Evolutionary conservation across 2,113 vertebrate species (phyloP).

Genomic region (Falcunculus frontatus): DNA sequence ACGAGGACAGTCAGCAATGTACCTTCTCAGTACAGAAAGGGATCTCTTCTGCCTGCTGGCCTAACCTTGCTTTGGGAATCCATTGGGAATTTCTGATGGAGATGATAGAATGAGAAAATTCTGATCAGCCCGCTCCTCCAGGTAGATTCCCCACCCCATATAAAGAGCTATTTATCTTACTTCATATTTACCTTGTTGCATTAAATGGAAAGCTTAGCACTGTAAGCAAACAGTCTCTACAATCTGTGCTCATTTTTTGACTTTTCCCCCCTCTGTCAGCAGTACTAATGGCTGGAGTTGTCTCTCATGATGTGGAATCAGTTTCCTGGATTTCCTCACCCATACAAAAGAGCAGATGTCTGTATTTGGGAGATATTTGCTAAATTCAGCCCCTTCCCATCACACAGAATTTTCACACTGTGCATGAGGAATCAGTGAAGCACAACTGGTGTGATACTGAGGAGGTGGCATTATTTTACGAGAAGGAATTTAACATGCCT

Average conservation of each 20-base stretch:
- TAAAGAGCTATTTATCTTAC: neutral
- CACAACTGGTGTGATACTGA: neutral
- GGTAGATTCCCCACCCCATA: accelerated
- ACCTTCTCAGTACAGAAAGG: neutral
- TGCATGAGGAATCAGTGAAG: neutral
- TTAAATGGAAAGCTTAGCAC: neutral
- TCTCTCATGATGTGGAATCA: neutral
- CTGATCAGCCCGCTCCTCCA: neutral
- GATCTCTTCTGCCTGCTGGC: neutral
- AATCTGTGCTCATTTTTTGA: neutral
- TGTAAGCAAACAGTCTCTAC: neutral
- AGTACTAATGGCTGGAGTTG: neutral
- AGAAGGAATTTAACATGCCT: neutral
- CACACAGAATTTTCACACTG: neutral
- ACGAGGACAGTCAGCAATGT: accelerated
- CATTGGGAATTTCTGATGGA: neutral
- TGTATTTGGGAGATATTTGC: neutral
- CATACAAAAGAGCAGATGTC: neutral
- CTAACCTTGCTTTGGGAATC: neutral
- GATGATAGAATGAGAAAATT: neutral
- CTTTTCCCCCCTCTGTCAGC: neutral
- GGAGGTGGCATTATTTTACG: neutral
- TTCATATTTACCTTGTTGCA: neutral
- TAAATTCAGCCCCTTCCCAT: neutral
- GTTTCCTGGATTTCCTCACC: neutral